Base-by-base conservation (phyloP, 2,888 invertebrate species). In the Proisotoma minuta region DNA sequence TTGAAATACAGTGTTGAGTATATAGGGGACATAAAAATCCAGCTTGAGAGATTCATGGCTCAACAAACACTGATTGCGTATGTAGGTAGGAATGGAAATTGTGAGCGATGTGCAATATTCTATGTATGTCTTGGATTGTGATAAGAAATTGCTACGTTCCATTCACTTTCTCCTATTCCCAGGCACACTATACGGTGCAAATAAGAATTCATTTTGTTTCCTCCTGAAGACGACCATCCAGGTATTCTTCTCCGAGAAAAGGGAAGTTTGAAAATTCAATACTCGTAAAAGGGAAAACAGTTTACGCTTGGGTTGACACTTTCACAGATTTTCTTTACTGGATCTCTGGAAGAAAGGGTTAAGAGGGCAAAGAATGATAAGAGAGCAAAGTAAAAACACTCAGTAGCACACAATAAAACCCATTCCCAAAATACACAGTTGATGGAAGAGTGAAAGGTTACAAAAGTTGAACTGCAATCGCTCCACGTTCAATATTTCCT, bases 271-370 rank as follows among this genome's bases (percentile, higher is more conserved):
- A 59, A 59, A 59, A 51, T 52, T 23, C 51, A 59, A 59, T 63
- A 39, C 50, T 59, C 59, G 59, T 59, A 59, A 62, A 62, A 62
- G 48, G 48, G 48, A 56, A n/a, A 57, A 50, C 57, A 39, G 59
- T 63, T 60, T 63, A 63, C 63, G 59, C 57, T 59, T 60, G 50
- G 63, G 51, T 59, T 63, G 59, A 63, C 63, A 59, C 57, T 63
- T 63, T 59, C 57, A 63, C 24, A 28, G 51, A 63, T 54, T 34
- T n/a, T 40, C 54, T 47, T 43, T 60, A 26, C 34, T 23, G 50
- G 18, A 10, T 26, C 26, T 26, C 24, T 24, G 18, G 10, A 8
- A 43, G 5, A 22, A 52, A 40, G 26, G 1, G 15, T 10, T 40
- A 40, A 59, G 24, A 59, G 26, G 39, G 27, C 40, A 10, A 60